Percentiles rank a stretch among this genome's conserved stretches.
These are phyloP conservation scores for Lota lota DNA, from an alignment of 2,113 vertebrate species.

Conservation along the genomic window DNA sequence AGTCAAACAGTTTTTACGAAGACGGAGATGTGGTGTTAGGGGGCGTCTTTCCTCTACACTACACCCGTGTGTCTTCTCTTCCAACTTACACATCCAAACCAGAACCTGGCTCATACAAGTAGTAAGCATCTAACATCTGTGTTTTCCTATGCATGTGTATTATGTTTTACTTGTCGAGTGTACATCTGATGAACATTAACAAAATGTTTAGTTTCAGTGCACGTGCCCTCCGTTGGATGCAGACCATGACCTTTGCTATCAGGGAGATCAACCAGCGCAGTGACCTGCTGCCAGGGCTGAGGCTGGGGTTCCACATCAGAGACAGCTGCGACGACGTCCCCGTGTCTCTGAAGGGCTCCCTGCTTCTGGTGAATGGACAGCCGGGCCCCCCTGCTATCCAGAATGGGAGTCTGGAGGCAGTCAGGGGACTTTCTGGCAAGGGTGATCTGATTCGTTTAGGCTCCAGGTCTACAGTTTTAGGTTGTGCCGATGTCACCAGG, in stretches of 20 bases:
- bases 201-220: conserved; percentile 58
- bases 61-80: conserved; percentile 47
- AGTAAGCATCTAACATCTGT: conserved; percentile 41
- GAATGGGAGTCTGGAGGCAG: conserved; percentile 12
- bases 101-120: conserved; percentile 46
- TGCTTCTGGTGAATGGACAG: conserved; percentile 65
- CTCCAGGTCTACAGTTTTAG: not conserved
- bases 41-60: conserved; percentile 72
- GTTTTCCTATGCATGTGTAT: not conserved
- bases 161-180: not conserved
- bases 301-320: conserved; percentile 67
- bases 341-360: conserved; percentile 55
- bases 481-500: conserved; percentile 41
- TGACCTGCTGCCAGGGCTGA: conserved; percentile 66
- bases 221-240: conserved; percentile 69
- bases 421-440: not conserved
- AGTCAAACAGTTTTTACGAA: conserved; percentile 52
- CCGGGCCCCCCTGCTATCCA: conserved; percentile 10
- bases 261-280: conserved; percentile 64
- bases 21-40: conserved; percentile 70
- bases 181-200: not conserved
- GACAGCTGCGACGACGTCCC: conserved; percentile 68
- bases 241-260: conserved; percentile 71
- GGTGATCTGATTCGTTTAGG: not conserved
- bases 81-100: conserved; percentile 58